Conservation (phyloP, 2,888 invertebrate species). For the Oligia strigilis region DNA sequence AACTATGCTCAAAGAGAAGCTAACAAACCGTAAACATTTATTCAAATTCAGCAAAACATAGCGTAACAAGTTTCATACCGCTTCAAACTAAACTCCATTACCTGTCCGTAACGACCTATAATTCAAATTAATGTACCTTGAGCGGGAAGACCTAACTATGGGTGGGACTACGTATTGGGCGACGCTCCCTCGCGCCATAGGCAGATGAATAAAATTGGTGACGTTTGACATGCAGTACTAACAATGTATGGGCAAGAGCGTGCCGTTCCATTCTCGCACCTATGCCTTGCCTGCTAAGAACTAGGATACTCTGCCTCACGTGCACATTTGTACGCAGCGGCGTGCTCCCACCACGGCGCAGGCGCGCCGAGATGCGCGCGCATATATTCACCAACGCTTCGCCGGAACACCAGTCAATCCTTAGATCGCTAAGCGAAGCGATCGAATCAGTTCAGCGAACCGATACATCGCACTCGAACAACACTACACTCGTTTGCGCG, state of each 20-base stretch:
- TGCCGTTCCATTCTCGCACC: conserved; percentile 39
- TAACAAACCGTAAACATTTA: neutral
- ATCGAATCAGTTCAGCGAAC: conserved; percentile 72
- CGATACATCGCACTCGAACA: conserved; percentile 67
- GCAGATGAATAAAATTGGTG: conserved; percentile 69
- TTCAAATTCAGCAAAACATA: neutral
- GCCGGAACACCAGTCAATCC: conserved; percentile 85
- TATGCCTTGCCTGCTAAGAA: conserved; percentile 31
- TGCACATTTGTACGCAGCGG: conserved; percentile 65
- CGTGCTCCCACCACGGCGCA: conserved; percentile 84
- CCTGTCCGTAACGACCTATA: conserved; percentile 37
- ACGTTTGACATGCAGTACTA: conserved; percentile 62
- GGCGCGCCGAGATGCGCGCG: conserved; percentile 87
- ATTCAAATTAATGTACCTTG: conserved; percentile 55
- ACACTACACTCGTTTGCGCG: conserved; percentile 73
- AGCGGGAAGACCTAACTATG: conserved; percentile 64
- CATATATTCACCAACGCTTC: conserved; percentile 84
- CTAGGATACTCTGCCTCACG: conserved; percentile 15
- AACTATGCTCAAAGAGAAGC: neutral
- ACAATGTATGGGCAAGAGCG: conserved; percentile 50
- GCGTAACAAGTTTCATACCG: conserved; percentile 14
- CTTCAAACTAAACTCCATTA: conserved; percentile 25
- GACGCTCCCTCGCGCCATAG: conserved; percentile 63
- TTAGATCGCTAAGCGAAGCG: conserved; percentile 76
- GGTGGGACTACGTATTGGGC: conserved; percentile 60